These are phyloP conservation scores for Leptoteleia sp. DNA, from an alignment of 1,140 invertebrate genomes.

Conservation along the genomic window DNA sequence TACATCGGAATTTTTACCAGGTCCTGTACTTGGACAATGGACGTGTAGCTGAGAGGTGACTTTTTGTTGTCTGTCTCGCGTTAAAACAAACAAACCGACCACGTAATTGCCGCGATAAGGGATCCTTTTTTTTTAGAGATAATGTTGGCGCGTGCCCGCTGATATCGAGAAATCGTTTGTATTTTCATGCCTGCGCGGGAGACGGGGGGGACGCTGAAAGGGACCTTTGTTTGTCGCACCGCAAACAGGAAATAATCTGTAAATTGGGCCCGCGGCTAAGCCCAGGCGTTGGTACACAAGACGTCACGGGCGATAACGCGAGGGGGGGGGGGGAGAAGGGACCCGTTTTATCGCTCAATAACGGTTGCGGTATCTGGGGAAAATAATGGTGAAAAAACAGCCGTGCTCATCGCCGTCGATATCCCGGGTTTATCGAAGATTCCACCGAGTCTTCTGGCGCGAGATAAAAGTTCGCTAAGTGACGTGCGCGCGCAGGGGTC, in stretches of 20 bases:
- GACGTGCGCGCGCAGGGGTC: too few species aligned
- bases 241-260: constrained; percentile 67
- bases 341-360: constrained; percentile 34
- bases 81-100: constrained; percentile 28
- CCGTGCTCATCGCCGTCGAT: constrained; percentile 12
- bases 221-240: constrained; percentile 52
- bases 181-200: constrained; percentile 34
- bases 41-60: constrained; percentile 15
- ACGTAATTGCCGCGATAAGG: constrained; percentile 44
- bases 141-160: constrained; percentile 46
- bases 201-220: constrained; percentile 43
- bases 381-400: constrained; percentile 29
- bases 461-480: too few species aligned
- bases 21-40: constrained; percentile 23
- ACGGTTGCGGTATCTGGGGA: constrained; percentile 15
- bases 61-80: constrained; percentile 14
- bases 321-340: constrained; percentile 18
- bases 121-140: constrained; percentile 27
- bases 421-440: constrained; percentile 40
- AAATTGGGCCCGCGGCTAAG: constrained; percentile 44
- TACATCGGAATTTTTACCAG: constrained; percentile 1
- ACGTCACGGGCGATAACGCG: constrained; percentile 34
- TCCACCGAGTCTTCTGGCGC: too few species aligned
- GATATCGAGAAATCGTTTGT: constrained; percentile 60
- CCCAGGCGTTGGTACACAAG: constrained; percentile 50